A percentile compares a stretch with the other conserved stretches of the same genome.
phyloP scores from a whole-genome alignment of 1,140 invertebrate genomes.

The Drepana arcuata region DNA sequence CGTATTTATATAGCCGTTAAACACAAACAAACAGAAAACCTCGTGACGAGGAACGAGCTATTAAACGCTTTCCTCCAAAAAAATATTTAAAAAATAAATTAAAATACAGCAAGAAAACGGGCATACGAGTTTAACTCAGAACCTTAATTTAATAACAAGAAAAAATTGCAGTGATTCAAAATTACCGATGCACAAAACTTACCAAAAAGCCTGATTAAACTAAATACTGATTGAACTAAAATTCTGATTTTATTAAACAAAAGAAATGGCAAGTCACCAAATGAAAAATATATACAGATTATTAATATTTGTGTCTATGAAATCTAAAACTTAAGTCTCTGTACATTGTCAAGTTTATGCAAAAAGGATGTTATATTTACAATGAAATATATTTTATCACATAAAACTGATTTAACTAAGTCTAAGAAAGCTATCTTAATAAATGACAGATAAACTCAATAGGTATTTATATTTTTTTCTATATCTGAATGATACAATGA shows the following conservation, averaged over 20 bases:
- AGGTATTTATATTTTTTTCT: no score
- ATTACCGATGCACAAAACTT: no score
- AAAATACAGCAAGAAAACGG: constrained; percentile 55
- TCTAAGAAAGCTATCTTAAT: no score
- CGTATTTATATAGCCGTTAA: constrained; percentile 3
- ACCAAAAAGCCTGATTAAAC: no score
- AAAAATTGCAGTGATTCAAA: constrained; percentile 14
- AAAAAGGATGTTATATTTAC: constrained; percentile 33
- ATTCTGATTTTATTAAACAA: no score
- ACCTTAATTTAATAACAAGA: constrained; percentile 36
- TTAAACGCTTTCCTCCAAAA: constrained; percentile 5
- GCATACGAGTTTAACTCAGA: constrained; percentile 61
- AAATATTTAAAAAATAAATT: constrained; percentile 33
- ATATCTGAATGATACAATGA: no score
- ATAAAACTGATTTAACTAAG: constrained; percentile 5
- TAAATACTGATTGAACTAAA: no score
- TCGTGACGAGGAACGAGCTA: constrained; percentile 7
- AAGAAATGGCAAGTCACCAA: constrained; percentile 29
- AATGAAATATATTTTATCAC: constrained; percentile 26
- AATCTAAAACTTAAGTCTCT: constrained; percentile 17
- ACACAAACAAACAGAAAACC: constrained; percentile 16
- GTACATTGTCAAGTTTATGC: constrained; percentile 24
- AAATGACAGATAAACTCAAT: no score
- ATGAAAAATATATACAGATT: no score
- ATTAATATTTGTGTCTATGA: no score